Base-by-base conservation (phyloP, 2,113 vertebrate species). In the Canis aureus region DNA sequence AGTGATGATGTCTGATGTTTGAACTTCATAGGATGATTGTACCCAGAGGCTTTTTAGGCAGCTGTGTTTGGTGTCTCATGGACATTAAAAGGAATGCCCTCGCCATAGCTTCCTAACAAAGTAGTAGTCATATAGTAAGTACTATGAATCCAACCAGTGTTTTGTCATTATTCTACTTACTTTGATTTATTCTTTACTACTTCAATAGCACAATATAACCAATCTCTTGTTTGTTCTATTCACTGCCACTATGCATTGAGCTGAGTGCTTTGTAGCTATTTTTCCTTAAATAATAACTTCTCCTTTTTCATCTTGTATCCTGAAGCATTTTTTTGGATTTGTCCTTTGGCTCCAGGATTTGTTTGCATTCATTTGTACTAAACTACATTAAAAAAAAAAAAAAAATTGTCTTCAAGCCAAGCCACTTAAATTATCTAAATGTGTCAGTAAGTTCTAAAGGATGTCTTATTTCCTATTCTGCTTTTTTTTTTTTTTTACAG, bases 331-430 rank as follows among this genome's bases (percentile, higher is more conserved):
- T 43, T 91, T 95, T 97, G 11, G 80, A 64, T 97, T 98, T 96
- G 71, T 88, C 76, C 57, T 98, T 98, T 98, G 76, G 85, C 97
- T 92, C 89, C 82, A 93, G 79, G 87, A 97, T 60, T 94, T 97
- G n/a, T 98, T 98, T 98, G 57, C 3, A 97, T 98, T 98, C 92
- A 84, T 97, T 98, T 98, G 53, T 71, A 84, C 8, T 96, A 90
- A 94, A 91, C 83, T 49, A 5, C 10, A 49, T 97, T 81, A 64
- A 57, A 15, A n/a, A 66, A 69, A 15, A n/a, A 66, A 69, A 79
- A 82, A 66, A 67, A 79, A 60, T 92, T 96, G 89, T 94, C 55
- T 97, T 98, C 17, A 96, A 96, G 93, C 43, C 55, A 97, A 97
- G 12, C 22, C 57, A 94, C 27, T 83, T 94, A 96, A 97, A 89